Evolutionary conservation across 2,113 vertebrate species (phyloP).

Genomic region (Nansenia antarctica): DNA sequence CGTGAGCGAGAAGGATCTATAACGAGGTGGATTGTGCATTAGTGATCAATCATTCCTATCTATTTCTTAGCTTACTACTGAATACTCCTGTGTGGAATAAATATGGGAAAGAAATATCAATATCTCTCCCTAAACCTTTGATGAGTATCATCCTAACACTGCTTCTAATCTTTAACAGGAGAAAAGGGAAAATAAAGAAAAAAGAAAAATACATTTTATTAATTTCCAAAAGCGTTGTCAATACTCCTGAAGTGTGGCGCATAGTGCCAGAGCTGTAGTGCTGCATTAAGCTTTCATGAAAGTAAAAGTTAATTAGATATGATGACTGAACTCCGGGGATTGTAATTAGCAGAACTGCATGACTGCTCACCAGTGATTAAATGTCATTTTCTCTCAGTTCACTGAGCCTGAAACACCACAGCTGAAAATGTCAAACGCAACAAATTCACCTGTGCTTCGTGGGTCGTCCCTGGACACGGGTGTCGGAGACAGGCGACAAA

Average conservation of each 20-base stretch:
- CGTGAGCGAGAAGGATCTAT: too few relatives aligned
- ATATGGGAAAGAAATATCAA: too few relatives aligned
- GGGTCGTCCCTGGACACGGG: slow-evolving; percentile 39
- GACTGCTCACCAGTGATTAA: slow-evolving; percentile 92
- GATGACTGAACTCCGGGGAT: slow-evolving; percentile 89
- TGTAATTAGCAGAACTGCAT: slow-evolving; percentile 87
- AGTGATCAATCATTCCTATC: too few relatives aligned
- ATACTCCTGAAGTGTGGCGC: slow-evolving; percentile 76
- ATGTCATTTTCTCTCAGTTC: slow-evolving; percentile 88
- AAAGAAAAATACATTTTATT: slow-evolving; percentile 60
- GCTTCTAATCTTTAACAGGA: not conserved
- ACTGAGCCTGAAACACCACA: slow-evolving; percentile 74
- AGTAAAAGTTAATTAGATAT: slow-evolving; percentile 93
- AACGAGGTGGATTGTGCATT: too few relatives aligned
- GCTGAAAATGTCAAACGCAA: slow-evolving; percentile 71
- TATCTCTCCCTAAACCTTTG: too few relatives aligned
- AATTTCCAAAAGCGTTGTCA: slow-evolving; percentile 75
- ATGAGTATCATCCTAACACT: too few relatives aligned
- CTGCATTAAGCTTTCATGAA: slow-evolving; percentile 89
- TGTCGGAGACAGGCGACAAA: not conserved
- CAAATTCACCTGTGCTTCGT: slow-evolving; percentile 65
- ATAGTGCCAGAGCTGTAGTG: slow-evolving; percentile 60
- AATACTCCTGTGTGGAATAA: too few relatives aligned
- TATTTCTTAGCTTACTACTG: too few relatives aligned
- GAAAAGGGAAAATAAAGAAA: too few relatives aligned